These are phyloP conservation scores for Tachina lurida DNA, from an alignment of 2,888 invertebrate genomes.

Conservation along the genomic window DNA sequence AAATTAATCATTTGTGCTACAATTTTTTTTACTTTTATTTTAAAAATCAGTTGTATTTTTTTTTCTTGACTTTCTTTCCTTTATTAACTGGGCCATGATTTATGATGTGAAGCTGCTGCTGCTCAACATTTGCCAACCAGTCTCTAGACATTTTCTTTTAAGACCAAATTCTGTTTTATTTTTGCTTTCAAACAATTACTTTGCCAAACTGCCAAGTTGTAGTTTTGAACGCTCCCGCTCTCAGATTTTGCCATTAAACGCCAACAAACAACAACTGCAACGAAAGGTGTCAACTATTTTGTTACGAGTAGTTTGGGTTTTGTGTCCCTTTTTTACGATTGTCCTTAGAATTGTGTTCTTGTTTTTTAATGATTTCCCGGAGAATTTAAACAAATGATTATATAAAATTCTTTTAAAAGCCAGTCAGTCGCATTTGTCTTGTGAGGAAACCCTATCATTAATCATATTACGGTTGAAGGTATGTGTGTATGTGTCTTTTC, in stretches of 20 bases:
- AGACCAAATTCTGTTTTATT: conserved; percentile 25
- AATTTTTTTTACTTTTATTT: conserved; percentile 7
- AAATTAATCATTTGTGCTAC: conserved; percentile 42
- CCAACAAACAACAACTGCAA: conserved; percentile 56
- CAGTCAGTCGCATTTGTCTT: conserved; percentile 46
- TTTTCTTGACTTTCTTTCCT: conserved; percentile 69
- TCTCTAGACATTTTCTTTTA: conserved; percentile 59
- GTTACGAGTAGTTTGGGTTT: conserved; percentile 54
- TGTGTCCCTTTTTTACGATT: conserved; percentile 42
- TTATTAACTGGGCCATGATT: conserved; percentile 67
- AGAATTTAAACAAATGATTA: conserved; percentile 36
- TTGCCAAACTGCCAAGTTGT: background rate
- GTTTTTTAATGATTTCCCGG: conserved; percentile 34
- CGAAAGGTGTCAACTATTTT: conserved; percentile 71
- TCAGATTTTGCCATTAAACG: conserved; percentile 24
- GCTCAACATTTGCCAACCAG: conserved; percentile 44
- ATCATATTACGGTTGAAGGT: conserved; percentile 48
- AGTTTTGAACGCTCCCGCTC: background rate
- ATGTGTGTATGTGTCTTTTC: background rate
- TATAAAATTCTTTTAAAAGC: conserved; percentile 30
- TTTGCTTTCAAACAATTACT: conserved; percentile 24
- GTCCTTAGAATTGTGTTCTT: conserved; percentile 36
- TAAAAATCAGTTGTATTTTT: conserved; percentile 45
- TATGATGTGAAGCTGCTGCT: conserved; percentile 53
- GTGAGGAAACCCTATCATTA: conserved; percentile 50